Evolutionary conservation across 2,797 vertebrate genomes (phyloP).

Genomic region (Arnoldichthys spilopterus): DNA sequence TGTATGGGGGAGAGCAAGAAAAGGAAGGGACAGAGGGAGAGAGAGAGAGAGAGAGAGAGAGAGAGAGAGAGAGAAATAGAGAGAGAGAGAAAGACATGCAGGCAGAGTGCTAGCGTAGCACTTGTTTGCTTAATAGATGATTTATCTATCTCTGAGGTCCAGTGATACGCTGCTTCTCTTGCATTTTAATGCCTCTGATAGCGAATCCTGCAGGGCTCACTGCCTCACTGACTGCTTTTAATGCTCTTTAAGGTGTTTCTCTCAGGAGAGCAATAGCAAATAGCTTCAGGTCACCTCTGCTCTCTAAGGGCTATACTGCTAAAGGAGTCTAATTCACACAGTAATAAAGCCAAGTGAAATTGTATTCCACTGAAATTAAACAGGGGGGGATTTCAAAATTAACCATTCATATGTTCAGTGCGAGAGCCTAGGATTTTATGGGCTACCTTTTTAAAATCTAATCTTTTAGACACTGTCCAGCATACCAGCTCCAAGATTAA

Average conservation of each 20-base stretch:
- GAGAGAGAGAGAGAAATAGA: slow-evolving; percentile 26
- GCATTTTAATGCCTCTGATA: slow-evolving; percentile 56
- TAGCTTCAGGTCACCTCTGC: slow-evolving; percentile 53
- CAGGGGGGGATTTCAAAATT: slow-evolving; percentile 14
- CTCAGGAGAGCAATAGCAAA: slow-evolving; percentile 52
- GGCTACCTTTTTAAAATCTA: slow-evolving; percentile 23
- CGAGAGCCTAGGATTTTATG: slow-evolving; percentile 29
- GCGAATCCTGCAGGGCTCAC: slow-evolving; percentile 37
- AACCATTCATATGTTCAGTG: slow-evolving; percentile 30
- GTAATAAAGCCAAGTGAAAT: slow-evolving; percentile 44
- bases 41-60: slow-evolving; percentile 7
- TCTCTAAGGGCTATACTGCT: slow-evolving; percentile 40
- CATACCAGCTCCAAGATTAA: slow-evolving; percentile 10
- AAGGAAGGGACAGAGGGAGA: background rate
- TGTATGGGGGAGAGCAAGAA: background rate
- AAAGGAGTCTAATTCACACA: slow-evolving; percentile 50
- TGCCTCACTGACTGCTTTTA: slow-evolving; percentile 47
- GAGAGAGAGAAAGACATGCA: slow-evolving; percentile 22
- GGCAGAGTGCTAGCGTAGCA: slow-evolving; percentile 31
- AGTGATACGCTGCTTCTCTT: slow-evolving; percentile 47
- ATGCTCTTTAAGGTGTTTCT: slow-evolving; percentile 54
- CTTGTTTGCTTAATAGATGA: slow-evolving; percentile 59
- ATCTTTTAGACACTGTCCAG: slow-evolving; percentile 14
- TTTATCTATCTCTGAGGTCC: slow-evolving; percentile 56
- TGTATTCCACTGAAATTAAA: slow-evolving; percentile 46